phyloP scores from a whole-genome alignment of 2,113 vertebrate genomes.

The Eublepharis macularius region DNA sequence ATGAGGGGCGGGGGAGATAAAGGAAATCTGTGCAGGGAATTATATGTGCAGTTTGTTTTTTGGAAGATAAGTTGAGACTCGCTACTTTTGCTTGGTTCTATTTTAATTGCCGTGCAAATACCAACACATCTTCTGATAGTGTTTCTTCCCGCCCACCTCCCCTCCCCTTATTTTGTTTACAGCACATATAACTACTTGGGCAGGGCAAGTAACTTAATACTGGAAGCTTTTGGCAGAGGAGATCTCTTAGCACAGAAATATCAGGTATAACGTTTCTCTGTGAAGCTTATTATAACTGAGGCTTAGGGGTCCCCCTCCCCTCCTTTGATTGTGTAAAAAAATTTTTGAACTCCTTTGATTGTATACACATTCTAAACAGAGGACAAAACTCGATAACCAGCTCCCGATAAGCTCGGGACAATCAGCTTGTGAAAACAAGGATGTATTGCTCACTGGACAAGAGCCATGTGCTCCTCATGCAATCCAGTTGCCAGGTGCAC shows the following conservation, averaged over 20 bases:
- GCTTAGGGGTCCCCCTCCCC: not conserved
- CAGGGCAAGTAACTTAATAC: conserved; percentile 73
- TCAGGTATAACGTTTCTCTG: conserved; percentile 78
- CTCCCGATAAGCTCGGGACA: not conserved
- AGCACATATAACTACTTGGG: conserved; percentile 96
- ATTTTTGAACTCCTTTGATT: not conserved
- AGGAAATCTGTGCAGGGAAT: not conserved
- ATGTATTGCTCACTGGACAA: not conserved
- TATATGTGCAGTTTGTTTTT: not conserved
- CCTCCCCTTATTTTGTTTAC: conserved; percentile 27
- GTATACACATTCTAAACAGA: not conserved
- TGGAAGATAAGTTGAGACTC: not conserved
- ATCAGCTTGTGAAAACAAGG: not conserved
- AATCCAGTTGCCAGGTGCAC: not conserved
- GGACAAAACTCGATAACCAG: not conserved
- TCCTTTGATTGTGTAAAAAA: not conserved
- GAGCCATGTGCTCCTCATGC: not conserved
- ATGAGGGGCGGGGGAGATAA: not conserved
- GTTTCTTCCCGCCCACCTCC: no score
- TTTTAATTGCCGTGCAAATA: not conserved
- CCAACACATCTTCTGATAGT: conserved; percentile 13
- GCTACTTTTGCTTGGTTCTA: not conserved
- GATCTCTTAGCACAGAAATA: conserved; percentile 77
- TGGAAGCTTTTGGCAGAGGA: conserved; percentile 80
- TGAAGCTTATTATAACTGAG: not conserved